Evolutionary conservation across 2,888 invertebrate genomes (phyloP), one percentile per base, ranked within the genome.

Genomic region (Drosophila nigricruria): DNA sequence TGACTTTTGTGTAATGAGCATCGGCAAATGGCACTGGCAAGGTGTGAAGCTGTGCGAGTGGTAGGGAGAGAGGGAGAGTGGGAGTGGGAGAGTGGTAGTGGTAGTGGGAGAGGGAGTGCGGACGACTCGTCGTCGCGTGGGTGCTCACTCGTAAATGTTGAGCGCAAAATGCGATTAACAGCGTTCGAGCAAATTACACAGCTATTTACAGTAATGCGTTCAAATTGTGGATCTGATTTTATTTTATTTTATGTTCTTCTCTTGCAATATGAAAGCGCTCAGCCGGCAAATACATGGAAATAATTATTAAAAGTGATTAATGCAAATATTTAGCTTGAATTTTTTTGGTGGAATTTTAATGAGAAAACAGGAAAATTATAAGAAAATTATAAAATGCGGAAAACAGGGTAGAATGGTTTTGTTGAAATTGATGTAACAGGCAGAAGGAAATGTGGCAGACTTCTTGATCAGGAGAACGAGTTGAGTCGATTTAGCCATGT

Each of bases 1-100:
- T 58, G 63, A 78, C 54, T 36, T 65, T 68, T 67, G 53, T 74
- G 75, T 79, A 79, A 82, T 70, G 52, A 75, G 67, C 61, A 47
- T 36, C 8, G 8, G 25, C 60, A 27, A 49, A n/a, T n/a, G n/a
- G n/a, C n/a, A n/a, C n/a, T 52, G 66, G 56, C 40, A 45, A 47
- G 43, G 65, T 64, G 70, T 30, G 50, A 72, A 47, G 40, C 40
- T 36, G 32, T 18, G 9, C 2, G 43, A 47, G n/a, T 25, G 42
- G 3, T 14, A 12, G 36, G n/a, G 43, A 18, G 58, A 42, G 12
- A n/a, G 16, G 20, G 12, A 3, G 32, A 32, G 32, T 2, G 32
- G 32, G 10, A 10, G 32, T 2, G 32, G 32, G 32, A 45, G 47
- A 32, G 32, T 2, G 32, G 32, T 2, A 10, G 32, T 2, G 32